Base-by-base conservation (phyloP, 2,888 invertebrate genomes). In the Troides aeacus region DNA sequence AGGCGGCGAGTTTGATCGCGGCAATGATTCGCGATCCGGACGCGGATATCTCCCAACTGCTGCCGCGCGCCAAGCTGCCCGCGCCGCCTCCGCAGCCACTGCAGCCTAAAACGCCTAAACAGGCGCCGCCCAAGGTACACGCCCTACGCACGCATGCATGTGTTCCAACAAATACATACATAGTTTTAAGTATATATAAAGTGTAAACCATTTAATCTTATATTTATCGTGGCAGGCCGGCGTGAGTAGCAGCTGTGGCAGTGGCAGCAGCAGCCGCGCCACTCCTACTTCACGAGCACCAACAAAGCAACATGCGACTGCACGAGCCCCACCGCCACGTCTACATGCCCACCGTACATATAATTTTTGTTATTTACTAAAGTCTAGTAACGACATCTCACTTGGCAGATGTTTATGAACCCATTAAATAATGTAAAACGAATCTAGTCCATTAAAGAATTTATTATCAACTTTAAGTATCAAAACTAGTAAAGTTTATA, bases 11-110 rank as follows among this genome's bases (percentile, higher is more conserved):
- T 77, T 94, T 99, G 80, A 99, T 99, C 77, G 95, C 97, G 60
- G 95, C 97, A 15, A 94, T 99, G 80, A 97, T 99, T 81, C 97
- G 97, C 86, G 99, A 99, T 93, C 98, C 98, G 7, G 99, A 99
- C 78, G 97, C 97, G 3, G 98, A 98, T 85, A 96, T 98, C 77
- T 90, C 95, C 75, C 95, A 96, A 83, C 95, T 98, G 93, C 86
- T 98, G 82, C 96, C 97, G 68, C 95, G 96, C 79, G 92, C 93
- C 69, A 93, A 93, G 74, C 76, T 80, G 82, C 89, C 93, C 62
- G 88, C 93, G 56, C 88, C 93, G 53, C 90, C 93, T 65, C 90
- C 93, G 56, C 89, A 97, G 79, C 95, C 96, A 62, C 89, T 93
- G 72, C 83, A 82, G 79, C 88, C 75, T 67, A 76, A 72, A 61